Conservation (phyloP, 53 echinoderm and acorn worm species). For the Holothuria leucospilota region DNA sequence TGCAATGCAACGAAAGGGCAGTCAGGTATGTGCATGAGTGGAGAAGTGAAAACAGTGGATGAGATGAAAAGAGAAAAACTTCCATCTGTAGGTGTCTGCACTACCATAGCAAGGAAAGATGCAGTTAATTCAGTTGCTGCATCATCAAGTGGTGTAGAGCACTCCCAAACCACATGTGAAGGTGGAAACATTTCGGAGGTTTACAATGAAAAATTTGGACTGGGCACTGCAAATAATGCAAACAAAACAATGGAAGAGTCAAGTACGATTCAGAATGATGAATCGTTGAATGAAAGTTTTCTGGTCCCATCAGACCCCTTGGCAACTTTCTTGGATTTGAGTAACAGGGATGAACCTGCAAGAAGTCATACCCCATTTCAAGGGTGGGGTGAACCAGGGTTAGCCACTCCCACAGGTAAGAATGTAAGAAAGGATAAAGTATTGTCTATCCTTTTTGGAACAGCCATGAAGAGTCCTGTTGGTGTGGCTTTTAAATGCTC, state of each 20-base stretch:
- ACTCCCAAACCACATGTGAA: no score
- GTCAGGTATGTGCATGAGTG: not conserved
- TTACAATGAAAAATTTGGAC: no score
- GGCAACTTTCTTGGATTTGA: slow-evolving; percentile 1
- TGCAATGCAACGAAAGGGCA: not conserved
- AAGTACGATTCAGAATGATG: not conserved
- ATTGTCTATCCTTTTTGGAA: slow-evolving; percentile 33
- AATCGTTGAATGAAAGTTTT: slow-evolving; percentile 17
- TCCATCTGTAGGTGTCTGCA: no score
- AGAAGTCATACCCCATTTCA: not conserved
- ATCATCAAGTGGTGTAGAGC: no score
- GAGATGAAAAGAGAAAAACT: no score
- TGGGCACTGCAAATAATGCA: no score
- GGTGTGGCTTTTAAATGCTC: slow-evolving; percentile 38
- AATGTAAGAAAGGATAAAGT: not conserved
- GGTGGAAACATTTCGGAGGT: no score
- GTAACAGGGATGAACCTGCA: no score
- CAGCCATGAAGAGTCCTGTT: slow-evolving; percentile 33
- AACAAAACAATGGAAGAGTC: no score
- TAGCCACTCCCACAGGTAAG: not conserved
- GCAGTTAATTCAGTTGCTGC: no score
- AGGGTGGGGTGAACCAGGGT: not conserved
- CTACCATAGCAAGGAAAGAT: no score
- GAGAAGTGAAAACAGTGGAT: no score
- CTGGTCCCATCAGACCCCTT: slow-evolving; percentile 8